Conservation (phyloP, 1,140 invertebrate species). For the Nebria ingens region DNA sequence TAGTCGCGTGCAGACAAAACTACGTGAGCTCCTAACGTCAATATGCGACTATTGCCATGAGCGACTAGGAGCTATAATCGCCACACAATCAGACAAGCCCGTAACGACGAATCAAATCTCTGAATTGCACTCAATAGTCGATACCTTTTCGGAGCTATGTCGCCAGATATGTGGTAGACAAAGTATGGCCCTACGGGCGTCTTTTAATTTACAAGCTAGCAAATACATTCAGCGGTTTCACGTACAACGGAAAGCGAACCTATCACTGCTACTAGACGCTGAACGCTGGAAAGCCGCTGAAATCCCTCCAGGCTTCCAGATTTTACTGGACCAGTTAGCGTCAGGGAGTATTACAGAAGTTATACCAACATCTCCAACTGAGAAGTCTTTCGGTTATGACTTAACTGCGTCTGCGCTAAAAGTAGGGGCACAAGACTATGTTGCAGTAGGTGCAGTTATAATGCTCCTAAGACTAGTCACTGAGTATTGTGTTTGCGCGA, state of each 20-base stretch:
- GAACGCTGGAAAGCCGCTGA: constrained; percentile 93
- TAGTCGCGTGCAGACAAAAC: constrained; percentile 49
- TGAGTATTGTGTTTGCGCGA: constrained; percentile 78
- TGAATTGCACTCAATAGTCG: constrained; percentile 65
- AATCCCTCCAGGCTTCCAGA: constrained; percentile 78
- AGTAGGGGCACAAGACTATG: constrained; percentile 71
- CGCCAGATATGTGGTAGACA: constrained; percentile 66
- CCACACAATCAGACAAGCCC: constrained; percentile 60
- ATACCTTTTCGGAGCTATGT: constrained; percentile 66
- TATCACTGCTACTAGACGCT: constrained; percentile 73
- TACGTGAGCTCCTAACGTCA: constrained; percentile 64
- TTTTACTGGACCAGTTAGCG: constrained; percentile 64
- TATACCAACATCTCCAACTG: constrained; percentile 23
- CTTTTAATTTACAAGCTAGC: constrained; percentile 79
- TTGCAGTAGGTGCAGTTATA: constrained; percentile 75
- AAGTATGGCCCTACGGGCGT: constrained; percentile 68
- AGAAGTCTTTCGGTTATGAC: constrained; percentile 18
- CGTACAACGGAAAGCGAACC: constrained; percentile 72
- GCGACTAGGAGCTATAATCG: constrained; percentile 73
- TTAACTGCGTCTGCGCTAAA: constrained; percentile 43
- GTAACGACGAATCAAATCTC: constrained; percentile 65
- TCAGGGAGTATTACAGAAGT: constrained; percentile 33
- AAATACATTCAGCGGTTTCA: constrained; percentile 89
- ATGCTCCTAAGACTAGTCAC: constrained; percentile 77
- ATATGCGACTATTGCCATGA: constrained; percentile 89